Conservation (phyloP, 2,797 vertebrate genomes). For the Falco concolor region DNA sequence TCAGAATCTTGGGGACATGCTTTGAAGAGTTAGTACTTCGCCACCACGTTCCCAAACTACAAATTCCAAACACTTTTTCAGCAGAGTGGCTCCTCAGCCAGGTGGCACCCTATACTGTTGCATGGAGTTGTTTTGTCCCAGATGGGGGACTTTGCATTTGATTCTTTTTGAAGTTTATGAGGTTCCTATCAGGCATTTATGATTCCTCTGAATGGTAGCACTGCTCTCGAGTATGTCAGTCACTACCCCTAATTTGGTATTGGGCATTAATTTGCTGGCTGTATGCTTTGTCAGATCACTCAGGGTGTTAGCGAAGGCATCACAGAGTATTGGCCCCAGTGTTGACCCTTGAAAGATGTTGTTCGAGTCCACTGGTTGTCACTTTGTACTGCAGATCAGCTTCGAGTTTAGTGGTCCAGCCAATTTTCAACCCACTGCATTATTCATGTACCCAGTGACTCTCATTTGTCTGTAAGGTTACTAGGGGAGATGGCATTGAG, state of each 20-base stretch:
- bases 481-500: background rate
- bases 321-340: background rate
- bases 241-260: background rate
- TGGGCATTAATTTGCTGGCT: background rate
- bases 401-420: background rate
- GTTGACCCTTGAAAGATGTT: background rate
- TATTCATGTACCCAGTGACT: background rate
- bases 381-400: background rate
- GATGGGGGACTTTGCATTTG: background rate
- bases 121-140: background rate
- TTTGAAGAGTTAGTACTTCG: background rate
- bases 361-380: background rate
- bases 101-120: background rate
- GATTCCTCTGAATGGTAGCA: background rate
- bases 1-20: background rate
- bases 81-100: background rate
- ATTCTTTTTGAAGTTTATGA: background rate
- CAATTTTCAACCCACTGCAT: background rate
- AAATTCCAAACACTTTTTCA: background rate
- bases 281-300: background rate
- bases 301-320: background rate
- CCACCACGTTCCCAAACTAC: accelerated
- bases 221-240: background rate
- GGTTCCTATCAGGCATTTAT: background rate
- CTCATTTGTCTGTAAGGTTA: background rate